Base-by-base conservation (phyloP, 2,113 vertebrate genomes). In the Strigops habroptila region DNA sequence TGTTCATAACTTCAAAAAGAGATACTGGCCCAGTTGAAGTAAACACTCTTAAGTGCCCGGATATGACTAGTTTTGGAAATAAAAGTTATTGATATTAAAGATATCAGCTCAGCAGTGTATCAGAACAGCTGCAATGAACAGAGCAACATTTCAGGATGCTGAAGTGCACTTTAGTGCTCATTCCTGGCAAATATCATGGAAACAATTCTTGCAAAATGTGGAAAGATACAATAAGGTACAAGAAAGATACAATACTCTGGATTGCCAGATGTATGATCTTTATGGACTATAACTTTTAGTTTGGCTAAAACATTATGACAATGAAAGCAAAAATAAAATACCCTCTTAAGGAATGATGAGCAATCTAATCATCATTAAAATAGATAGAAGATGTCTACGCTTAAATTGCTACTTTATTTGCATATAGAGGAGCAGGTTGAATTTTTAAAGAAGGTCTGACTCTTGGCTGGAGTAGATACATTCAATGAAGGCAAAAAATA, bases 1-100 rank as follows among this genome's bases (percentile, higher is more conserved):
- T 5, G 2, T 88, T 94, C 81, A 9, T 64, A 89, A 90, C 86
- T 91, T 97, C 24, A 93, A 81, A 91, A 96, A 92, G 46, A 83
- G 57, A 74, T n/a, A 69, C 48, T 83, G 60, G 33, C 70, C 59
- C 41, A 44, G 49, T 4, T 93, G 63, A 89, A 91, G 21, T 85
- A 95, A 96, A 95, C 86, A 93, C 33, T 69, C 37, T 41, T 57
- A 90, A 77, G 65, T 87, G 57, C 75, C 80, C 6, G 28, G 76
- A 95, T 94, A 79, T 85, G 71, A 85, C 85, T 80, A 74, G 53
- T 55, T 93, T 82, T 67, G 28, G 62, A 86, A 91, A 94, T 31
- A 92, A 91, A 87, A 96, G n/a, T 46, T 93, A 70, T 62, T 83
- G 48, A 62, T 76, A 67, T 93, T 81, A 88, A 59, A 79, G 43